phyloP scores from a whole-genome alignment of 2,797 vertebrate species.

The Cuculus canorus region DNA sequence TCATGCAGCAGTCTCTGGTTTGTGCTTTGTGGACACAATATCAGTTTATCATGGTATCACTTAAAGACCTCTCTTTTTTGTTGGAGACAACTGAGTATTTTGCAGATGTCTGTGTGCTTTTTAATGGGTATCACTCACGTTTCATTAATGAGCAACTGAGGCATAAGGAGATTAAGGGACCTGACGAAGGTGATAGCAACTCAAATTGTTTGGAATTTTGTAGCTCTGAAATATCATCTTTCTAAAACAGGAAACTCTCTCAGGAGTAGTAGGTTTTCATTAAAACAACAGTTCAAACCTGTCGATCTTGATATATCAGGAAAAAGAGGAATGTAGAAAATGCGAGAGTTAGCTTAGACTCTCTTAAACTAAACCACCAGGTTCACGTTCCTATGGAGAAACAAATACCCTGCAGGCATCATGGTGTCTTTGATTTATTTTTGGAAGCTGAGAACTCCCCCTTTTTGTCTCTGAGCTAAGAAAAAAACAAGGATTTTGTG shows the following conservation, averaged over 20 bases:
- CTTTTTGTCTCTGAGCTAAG: background rate
- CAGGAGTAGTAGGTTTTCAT: conserved; percentile 62
- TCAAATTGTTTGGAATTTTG: conserved; percentile 43
- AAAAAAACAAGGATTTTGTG: background rate
- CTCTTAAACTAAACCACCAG: conserved; percentile 57
- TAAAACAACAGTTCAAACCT: conserved; percentile 63
- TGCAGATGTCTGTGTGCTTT: background rate
- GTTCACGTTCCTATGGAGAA: conserved; percentile 56
- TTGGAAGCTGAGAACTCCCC: conserved; percentile 29
- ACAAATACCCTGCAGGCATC: conserved; percentile 57
- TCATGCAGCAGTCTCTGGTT: background rate
- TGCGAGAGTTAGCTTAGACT: conserved; percentile 43
- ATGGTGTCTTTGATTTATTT: conserved; percentile 57
- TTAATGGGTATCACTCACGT: background rate
- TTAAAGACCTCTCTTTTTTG: background rate
- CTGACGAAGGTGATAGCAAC: conserved; percentile 44
- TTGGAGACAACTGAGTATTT: background rate
- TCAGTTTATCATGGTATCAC: background rate
- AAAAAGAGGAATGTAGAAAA: conserved; percentile 65
- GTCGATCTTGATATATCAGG: conserved; percentile 56
- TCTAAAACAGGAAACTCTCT: conserved; percentile 56
- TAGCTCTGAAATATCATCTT: conserved; percentile 40
- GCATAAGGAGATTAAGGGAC: conserved; percentile 6
- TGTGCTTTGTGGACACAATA: background rate
- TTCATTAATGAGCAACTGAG: background rate